These are phyloP conservation scores for Eurosta solidaginis DNA, from an alignment of 1,140 invertebrate genomes.

Conservation along the genomic window DNA sequence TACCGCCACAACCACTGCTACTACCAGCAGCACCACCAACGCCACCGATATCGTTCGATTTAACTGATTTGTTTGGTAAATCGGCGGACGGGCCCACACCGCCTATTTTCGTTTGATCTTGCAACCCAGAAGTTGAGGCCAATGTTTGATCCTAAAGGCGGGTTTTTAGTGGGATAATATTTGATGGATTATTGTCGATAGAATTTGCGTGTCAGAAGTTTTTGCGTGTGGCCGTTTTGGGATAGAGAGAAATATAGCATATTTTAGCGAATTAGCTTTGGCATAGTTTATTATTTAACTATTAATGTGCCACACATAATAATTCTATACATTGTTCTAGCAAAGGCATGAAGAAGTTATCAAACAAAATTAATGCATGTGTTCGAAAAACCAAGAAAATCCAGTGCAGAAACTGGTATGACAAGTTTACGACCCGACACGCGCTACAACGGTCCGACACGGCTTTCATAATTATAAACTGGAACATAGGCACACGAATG, in stretches of 20 bases:
- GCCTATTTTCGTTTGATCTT: constrained; percentile 33
- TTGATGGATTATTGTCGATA: constrained; percentile 12
- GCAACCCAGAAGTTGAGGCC: constrained; percentile 33
- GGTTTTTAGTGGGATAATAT: background rate
- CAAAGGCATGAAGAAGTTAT: constrained; percentile 3
- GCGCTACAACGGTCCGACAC: background rate
- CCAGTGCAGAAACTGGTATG: background rate
- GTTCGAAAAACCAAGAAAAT: background rate
- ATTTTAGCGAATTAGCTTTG: constrained; percentile 21
- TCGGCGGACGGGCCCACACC: background rate
- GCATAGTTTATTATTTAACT: background rate
- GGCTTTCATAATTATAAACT: background rate
- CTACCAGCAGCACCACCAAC: constrained; percentile 20
- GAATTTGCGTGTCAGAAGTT: background rate
- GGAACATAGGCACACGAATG: background rate
- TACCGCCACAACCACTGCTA: constrained; percentile 9
- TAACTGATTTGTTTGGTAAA: constrained; percentile 13
- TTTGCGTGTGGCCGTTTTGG: background rate
- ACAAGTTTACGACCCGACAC: background rate
- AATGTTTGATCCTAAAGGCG: constrained; percentile 35
- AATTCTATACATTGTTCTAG: background rate
- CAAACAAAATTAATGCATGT: constrained; percentile 24
- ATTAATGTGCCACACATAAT: background rate
- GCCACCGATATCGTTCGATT: background rate
- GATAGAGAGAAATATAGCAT: background rate